Percentiles rank a stretch among this genome's conserved stretches.
Conservation (phyloP, 2,113 vertebrate species). For the Rhinichthys klamathensis region DNA sequence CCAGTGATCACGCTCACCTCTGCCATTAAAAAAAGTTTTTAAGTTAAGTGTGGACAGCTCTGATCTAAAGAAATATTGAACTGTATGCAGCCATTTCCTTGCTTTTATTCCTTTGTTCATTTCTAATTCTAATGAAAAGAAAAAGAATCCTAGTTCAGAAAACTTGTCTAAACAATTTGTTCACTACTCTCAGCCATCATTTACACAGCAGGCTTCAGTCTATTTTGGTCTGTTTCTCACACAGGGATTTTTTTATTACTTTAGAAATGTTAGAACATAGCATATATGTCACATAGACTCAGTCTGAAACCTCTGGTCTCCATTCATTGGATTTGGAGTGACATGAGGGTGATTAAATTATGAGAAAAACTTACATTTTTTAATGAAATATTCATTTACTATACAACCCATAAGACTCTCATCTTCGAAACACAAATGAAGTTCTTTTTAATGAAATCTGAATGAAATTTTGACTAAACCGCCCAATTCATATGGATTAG, state of each 20-base stretch:
- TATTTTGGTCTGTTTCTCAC: background rate
- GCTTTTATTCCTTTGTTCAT: background rate
- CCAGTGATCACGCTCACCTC: background rate
- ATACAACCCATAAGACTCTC: too few relatives aligned
- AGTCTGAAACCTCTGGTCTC: too few relatives aligned
- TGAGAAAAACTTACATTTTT: background rate
- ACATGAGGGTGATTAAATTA: background rate
- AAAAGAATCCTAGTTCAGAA: background rate
- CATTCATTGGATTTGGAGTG: background rate
- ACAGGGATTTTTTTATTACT: background rate
- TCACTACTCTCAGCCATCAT: background rate
- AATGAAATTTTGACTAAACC: too few relatives aligned
- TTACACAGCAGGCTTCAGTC: background rate
- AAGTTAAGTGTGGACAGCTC: background rate
- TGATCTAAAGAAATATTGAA: background rate
- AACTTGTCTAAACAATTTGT: background rate
- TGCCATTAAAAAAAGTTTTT: conserved; percentile 5
- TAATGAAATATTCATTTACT: background rate
- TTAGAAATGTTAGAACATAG: background rate
- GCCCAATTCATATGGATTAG: too few relatives aligned
- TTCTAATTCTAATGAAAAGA: background rate
- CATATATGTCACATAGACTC: too few relatives aligned
- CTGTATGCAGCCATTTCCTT: background rate
- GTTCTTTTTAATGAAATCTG: too few relatives aligned
- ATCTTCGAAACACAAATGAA: too few relatives aligned